phyloP scores from a whole-genome alignment of 1,140 invertebrate species.

The Nilaparvata lugens region DNA sequence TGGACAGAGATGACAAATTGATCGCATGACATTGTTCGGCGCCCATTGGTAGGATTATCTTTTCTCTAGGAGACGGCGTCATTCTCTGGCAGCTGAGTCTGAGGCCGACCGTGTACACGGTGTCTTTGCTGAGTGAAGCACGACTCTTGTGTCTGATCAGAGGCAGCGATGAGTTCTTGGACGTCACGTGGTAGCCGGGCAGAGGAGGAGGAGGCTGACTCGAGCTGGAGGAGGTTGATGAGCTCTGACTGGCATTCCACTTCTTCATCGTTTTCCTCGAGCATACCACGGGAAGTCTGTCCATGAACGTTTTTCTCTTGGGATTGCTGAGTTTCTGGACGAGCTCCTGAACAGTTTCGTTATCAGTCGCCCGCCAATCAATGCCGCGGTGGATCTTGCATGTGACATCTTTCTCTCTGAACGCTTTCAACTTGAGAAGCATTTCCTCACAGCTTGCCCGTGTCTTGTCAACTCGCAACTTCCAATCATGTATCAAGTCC shows the following conservation, averaged over 20 bases:
- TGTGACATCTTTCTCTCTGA: constrained; percentile 10
- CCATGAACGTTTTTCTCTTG: constrained; percentile 14
- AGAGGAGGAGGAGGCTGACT: neutral
- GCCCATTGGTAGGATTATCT: constrained; percentile 14
- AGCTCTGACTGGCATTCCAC: neutral
- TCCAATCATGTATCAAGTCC: constrained; percentile 12
- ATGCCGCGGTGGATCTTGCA: constrained; percentile 6
- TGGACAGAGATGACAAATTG: neutral
- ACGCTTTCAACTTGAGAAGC: constrained; percentile 15
- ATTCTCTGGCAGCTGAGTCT: constrained; percentile 8
- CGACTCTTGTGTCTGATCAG: constrained; percentile 9
- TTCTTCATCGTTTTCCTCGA: constrained; percentile 8
- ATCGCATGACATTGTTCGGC: constrained; percentile 10
- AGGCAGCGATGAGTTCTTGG: constrained; percentile 2
- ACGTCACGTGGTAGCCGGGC: neutral
- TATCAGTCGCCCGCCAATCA: constrained; percentile 11
- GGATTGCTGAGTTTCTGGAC: constrained; percentile 8
- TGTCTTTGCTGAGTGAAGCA: constrained; percentile 1
- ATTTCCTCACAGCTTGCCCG: constrained; percentile 17
- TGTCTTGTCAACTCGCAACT: constrained; percentile 13
- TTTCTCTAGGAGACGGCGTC: constrained; percentile 7
- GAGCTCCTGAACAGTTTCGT: constrained; percentile 9
- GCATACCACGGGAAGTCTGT: constrained; percentile 7
- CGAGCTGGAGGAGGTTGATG: neutral
- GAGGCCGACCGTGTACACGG: constrained; percentile 10